Base-by-base conservation (phyloP, 30 jellyfish, hydroid and myxozoan genomes). In the Aurelia aurita region DNA sequence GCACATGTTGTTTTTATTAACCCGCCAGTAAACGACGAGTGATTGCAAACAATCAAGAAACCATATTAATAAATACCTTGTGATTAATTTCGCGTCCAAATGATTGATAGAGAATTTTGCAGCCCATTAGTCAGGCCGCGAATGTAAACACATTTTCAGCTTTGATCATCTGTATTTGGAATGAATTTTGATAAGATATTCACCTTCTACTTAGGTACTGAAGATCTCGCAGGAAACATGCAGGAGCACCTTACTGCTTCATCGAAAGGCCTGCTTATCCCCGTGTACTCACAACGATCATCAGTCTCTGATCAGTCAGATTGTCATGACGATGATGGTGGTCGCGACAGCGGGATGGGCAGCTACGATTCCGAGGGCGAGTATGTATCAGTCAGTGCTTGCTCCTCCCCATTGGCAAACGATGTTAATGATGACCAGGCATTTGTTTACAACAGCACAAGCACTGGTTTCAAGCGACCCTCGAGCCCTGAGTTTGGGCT, bases 291-390 rank as follows among this genome's bases (percentile, higher is more conserved):
- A 22, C 39, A 77, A 65, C 79, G 39, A 25, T 45, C 66, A 31
- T 77, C 96, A 26, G 64, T 77, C 15, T 77, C 91, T 49, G 91
- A 70, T 13, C 80, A 76, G 31, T 76, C 87, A 4, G 94, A 78
- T 15, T 74, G 86, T 82, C 87, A 62, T 45, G 93, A 89, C 63
- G 97, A 77, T 8, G 89, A 66, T 63, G 74, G 65, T 19, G 97
- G 77, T 47, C 60, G 87, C 3, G 98, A 91, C 84, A 91, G 98
- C 44, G 98, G 98, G 64, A 89, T 91, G 21, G 98, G 90, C 3
- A 61, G 97, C 74, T 88, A 86, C 59, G 97, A 88, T 34, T 88
- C 86, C 53, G 91, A 88, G 85, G 84, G 64, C 26, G 87, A 86
- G 18, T 39, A 39, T 39, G 51, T 39, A 39, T 74, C 84, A 27